Evolutionary conservation across 1,140 invertebrate species (phyloP), one percentile per base, ranked within the genome.

Genomic region (Ceratina calcarata): DNA sequence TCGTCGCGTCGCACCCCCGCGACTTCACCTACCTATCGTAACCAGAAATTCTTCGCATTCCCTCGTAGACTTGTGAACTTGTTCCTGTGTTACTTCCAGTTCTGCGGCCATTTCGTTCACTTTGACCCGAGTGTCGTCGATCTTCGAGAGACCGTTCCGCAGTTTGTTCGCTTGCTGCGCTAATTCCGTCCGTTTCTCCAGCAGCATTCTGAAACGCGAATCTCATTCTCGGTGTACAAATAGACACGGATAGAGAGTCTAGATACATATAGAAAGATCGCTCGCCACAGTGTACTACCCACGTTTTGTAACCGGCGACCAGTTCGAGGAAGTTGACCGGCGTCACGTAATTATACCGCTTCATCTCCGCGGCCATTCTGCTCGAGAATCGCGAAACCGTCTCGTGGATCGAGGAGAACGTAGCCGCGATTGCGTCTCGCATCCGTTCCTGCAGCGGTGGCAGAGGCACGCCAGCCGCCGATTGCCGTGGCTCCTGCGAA

Each of bases 281-380:
- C 4, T 32, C 27, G 27, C 27, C 27, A 16, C 15, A 2, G 8
- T 2, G 15, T n/a, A 18, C 1, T 27, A 71, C 86, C 94, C 92
- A 97, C 95, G 94, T 94, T 92, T 97, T 97, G 87, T 97, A 98
- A 70, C 96, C 96, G 0, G 95, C 93, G 13, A 97, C 96, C 2
- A 98, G 94, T 88, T 97, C 96, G 45, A 98, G 93, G 88, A 97
- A 98, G 92, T 97, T 97, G 18, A 95, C 96, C 0, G 97, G 96
- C 1, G 97, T 98, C 45, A 97, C 97, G 90, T 98, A 97, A 91
- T 97, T 97, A 86, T 96, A 94, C n/a, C 97, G 91, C 83, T 96
- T 95, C 92, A 97, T 95, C 92, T 97, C 96, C 1, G 90, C 81
- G 62, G 95, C 92, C 97, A 98, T 97, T 87, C 93, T 94, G 60